Evolutionary conservation across 2,113 vertebrate genomes (phyloP).

Genomic region (Otis tarda): DNA sequence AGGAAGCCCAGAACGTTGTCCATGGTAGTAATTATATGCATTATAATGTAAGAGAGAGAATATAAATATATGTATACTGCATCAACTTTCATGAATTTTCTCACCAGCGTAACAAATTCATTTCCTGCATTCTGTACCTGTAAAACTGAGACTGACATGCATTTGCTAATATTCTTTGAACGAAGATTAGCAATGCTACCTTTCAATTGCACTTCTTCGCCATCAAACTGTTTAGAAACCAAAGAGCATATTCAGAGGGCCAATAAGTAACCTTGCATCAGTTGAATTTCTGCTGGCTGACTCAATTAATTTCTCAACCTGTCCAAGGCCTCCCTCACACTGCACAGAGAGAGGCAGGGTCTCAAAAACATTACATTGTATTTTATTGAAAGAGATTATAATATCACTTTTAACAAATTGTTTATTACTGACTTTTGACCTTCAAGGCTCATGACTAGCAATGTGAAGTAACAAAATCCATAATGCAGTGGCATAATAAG

Average conservation of each 20-base stretch:
- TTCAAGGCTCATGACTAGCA: not conserved
- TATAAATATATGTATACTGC: not conserved
- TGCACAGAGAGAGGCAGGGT: not conserved
- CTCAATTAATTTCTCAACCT: not conserved
- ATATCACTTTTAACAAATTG: not conserved
- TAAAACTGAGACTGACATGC: not conserved
- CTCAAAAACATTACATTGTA: not conserved
- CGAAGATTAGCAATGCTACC: not conserved
- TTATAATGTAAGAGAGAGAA: not conserved
- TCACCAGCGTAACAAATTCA: not conserved
- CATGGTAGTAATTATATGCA: not conserved
- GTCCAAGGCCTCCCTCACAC: not conserved
- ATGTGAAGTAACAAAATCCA: not conserved
- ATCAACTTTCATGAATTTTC: not conserved
- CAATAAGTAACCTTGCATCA: not conserved
- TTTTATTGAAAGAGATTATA: not conserved
- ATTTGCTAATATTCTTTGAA: not conserved
- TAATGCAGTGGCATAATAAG: not conserved
- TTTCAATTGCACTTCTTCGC: not conserved
- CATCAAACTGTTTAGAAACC: not conserved
- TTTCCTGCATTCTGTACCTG: not conserved
- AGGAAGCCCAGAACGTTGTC: not conserved
- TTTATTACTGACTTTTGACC: not conserved
- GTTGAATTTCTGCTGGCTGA: not conserved
- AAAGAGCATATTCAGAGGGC: not conserved